Evolutionary conservation across 30 jellyfish, hydroid and myxozoan species (phyloP), one percentile per base, ranked within the genome.

Genomic region (Mastigias papua): DNA sequence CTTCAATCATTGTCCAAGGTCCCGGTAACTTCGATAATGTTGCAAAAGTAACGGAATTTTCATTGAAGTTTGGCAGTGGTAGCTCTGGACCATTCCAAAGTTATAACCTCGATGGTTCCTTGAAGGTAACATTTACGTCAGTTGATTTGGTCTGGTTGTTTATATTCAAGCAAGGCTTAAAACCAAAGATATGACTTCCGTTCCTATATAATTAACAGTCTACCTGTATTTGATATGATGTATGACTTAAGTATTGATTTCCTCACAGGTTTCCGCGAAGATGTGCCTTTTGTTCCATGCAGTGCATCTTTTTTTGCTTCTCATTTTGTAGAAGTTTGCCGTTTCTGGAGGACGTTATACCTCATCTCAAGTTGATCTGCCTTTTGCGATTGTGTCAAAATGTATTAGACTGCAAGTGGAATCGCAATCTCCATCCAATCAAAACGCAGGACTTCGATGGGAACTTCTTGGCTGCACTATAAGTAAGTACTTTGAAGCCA

Each of bases 401-500:
- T 88, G 96, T 33, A 22, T 88, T 13, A 37, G 91, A 58, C 65
- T 88, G 21, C 83, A 88, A 76, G 91, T 88, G 22, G 91, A 79
- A 51, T 13, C 91, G 4, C 76, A 71, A 50, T 68, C 95, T 1
- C 50, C 84, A 15, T 29, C 34, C 27, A 49, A 21, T 8, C 62
- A 57, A 21, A 77, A 86, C 48, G 91, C 50, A 22, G 96, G 88
- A 0, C 68, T 88, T 1, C 50, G 96, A 13, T 88, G 96, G 96
- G 96, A 88, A 30, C 37, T 88, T 10, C 87, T 88, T 51, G 96
- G 96, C 65, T 88, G 96, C 65, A 48, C 2, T 30, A n/a, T 83
- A 80, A 91, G 96, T 88, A 35, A 23, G 37, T 8, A 27, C 17
- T 19, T 6, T 0, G 9, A 6, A 34, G 31, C 0, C 16, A 0